phyloP scores from a whole-genome alignment of 2,113 vertebrate genomes.

The Brachypteracias leptosomus region DNA sequence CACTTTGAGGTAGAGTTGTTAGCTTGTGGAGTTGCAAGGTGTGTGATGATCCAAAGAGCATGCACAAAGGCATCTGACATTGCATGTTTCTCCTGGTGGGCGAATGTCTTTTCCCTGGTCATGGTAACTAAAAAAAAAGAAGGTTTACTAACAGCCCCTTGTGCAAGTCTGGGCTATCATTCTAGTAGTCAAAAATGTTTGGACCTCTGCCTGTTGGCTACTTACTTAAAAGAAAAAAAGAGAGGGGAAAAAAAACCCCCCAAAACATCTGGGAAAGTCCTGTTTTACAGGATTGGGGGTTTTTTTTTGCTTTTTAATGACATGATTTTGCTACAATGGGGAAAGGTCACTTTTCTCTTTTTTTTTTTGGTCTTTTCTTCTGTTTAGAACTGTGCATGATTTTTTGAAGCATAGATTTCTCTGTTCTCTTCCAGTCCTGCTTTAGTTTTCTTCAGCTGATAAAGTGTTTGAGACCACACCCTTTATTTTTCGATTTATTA shows the following conservation, averaged over 20 bases:
- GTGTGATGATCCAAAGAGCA: background rate
- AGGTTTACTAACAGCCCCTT: background rate
- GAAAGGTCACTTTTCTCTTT: background rate
- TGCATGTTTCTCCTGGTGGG: background rate
- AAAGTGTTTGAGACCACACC: background rate
- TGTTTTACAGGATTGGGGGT: rapidly evolving
- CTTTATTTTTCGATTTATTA: background rate
- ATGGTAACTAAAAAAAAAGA: background rate
- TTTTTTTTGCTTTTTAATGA: background rate
- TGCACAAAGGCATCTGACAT: background rate
- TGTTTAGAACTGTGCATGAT: background rate
- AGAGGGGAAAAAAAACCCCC: background rate
- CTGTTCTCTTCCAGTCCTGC: background rate
- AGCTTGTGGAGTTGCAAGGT: background rate
- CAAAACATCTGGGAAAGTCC: background rate
- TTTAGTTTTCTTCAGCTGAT: background rate
- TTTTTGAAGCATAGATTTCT: background rate
- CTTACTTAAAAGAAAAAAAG: background rate
- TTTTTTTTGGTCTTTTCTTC: background rate
- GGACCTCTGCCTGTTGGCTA: background rate
- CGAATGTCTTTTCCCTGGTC: background rate
- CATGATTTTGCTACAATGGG: background rate
- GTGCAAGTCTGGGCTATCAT: background rate
- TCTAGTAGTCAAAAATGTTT: background rate
- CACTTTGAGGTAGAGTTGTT: conserved; percentile 85